Conservation (phyloP, 2,888 invertebrate genomes). For the Eupithecia insigniata region DNA sequence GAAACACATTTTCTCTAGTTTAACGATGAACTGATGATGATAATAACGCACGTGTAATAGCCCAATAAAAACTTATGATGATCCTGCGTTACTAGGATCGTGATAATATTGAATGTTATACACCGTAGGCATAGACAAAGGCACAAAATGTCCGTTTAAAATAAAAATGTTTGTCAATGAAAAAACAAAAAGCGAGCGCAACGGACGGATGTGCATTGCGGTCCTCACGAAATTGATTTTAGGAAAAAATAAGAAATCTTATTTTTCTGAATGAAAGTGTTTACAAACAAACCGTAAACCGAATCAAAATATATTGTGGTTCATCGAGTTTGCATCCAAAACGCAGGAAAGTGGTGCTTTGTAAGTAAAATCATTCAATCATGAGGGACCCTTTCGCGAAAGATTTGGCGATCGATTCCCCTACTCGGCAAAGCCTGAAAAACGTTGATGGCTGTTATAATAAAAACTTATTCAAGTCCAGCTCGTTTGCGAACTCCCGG, state of each 20-base stretch:
- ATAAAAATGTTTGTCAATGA: too few species aligned
- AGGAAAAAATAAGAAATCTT: constrained; percentile 31
- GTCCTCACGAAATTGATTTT: constrained; percentile 52
- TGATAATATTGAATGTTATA: too few species aligned
- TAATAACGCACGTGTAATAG: too few species aligned
- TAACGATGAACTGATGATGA: too few species aligned
- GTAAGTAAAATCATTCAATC: constrained; percentile 39
- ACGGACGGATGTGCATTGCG: constrained; percentile 50
- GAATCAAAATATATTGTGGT: background rate
- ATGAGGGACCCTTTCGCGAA: constrained; percentile 79
- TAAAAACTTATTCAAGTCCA: constrained; percentile 74
- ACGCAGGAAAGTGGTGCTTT: constrained; percentile 5
- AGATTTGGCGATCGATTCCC: constrained; percentile 76
- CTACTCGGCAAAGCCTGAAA: constrained; percentile 70
- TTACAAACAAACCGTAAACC: constrained; percentile 16
- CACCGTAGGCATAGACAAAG: too few species aligned
- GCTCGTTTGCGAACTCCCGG: constrained; percentile 85
- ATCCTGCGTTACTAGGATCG: too few species aligned
- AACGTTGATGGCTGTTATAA: constrained; percentile 78
- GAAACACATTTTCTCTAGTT: too few species aligned
- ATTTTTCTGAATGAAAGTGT: constrained; percentile 51
- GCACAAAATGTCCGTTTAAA: too few species aligned
- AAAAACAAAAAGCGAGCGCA: background rate
- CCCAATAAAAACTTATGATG: too few species aligned
- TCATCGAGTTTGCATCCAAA: background rate